A percentile compares a stretch with the other conserved stretches of the same genome.
Evolutionary conservation across 2,888 invertebrate species (phyloP).

Genomic region (Athetis lepigone): DNA sequence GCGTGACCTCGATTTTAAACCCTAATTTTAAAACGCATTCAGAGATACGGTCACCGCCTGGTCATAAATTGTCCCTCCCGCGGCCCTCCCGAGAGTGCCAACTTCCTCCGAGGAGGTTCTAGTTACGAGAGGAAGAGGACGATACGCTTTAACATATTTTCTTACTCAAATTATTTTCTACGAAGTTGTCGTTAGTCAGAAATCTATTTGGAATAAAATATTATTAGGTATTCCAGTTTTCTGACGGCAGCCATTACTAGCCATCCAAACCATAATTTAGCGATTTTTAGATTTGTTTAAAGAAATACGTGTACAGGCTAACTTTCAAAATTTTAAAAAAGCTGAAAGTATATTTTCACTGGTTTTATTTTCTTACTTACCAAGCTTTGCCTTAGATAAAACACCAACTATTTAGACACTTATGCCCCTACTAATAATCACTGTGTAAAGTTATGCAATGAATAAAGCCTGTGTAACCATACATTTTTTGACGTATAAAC

Average conservation of each 20-base stretch:
- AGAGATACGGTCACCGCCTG: constrained; percentile 4
- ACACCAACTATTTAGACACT: no score
- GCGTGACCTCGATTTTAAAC: constrained; percentile 8
- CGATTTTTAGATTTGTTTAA: not conserved
- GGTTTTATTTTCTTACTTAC: not conserved
- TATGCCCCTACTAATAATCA: no score
- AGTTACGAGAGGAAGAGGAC: constrained; percentile 17
- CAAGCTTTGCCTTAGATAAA: no score
- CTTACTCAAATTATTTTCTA: constrained; percentile 22
- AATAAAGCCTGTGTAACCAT: no score
- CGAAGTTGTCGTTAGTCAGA: not conserved
- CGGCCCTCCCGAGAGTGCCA: constrained; percentile 9
- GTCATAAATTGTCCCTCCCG: constrained; percentile 40
- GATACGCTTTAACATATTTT: constrained; percentile 16
- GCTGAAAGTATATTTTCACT: not conserved
- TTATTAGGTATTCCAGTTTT: not conserved
- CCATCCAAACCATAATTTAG: not conserved
- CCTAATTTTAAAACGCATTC: constrained; percentile 34
- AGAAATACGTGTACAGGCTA: not conserved
- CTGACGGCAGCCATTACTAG: not conserved
- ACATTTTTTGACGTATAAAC: no score
- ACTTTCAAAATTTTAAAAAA: not conserved
- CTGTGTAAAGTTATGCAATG: no score
- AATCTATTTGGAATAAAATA: not conserved
- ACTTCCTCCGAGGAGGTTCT: constrained; percentile 12